Evolutionary conservation across 2,797 vertebrate genomes (phyloP).

Genomic region (Dicrostonyx torquatus): DNA sequence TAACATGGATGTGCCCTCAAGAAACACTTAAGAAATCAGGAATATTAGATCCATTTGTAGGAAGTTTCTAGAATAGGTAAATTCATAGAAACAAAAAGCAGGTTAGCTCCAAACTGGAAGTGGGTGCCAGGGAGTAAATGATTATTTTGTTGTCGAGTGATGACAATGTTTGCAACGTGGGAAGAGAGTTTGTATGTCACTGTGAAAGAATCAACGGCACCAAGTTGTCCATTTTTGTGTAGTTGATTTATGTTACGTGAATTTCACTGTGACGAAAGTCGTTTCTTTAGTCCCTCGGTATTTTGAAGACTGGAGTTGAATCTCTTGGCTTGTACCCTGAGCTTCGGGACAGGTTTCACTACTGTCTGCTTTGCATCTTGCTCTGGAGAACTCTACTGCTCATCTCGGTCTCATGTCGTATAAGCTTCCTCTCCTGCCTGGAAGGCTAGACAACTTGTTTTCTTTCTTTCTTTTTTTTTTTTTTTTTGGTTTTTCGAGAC

Average conservation of each 20-base stretch:
- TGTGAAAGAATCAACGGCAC: not conserved
- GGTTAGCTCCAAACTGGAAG: not conserved
- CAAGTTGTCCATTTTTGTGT: not conserved
- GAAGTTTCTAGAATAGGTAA: not conserved
- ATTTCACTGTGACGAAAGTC: not conserved
- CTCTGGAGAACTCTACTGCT: conserved; percentile 7
- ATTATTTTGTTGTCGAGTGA: not conserved
- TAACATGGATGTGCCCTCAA: not conserved
- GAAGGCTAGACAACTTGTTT: not conserved
- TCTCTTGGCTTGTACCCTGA: not conserved
- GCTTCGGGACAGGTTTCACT: not conserved
- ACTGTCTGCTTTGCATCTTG: not conserved
- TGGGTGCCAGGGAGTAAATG: too few species aligned
- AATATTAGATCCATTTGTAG: not conserved
- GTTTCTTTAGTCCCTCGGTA: not conserved
- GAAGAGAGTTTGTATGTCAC: not conserved
- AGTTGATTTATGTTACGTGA: not conserved
- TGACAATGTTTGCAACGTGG: not conserved
- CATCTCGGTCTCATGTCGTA: not conserved
- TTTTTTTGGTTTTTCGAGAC: too few species aligned
- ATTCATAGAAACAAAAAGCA: not conserved
- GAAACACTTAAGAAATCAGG: not conserved
- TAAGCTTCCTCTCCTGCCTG: not conserved
- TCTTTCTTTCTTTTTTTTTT: too few species aligned
- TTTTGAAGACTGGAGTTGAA: not conserved